Evolutionary conservation across 2,797 vertebrate genomes (phyloP), one percentile per base, ranked within the genome.

Genomic region (Paedocypris micromegethes): DNA sequence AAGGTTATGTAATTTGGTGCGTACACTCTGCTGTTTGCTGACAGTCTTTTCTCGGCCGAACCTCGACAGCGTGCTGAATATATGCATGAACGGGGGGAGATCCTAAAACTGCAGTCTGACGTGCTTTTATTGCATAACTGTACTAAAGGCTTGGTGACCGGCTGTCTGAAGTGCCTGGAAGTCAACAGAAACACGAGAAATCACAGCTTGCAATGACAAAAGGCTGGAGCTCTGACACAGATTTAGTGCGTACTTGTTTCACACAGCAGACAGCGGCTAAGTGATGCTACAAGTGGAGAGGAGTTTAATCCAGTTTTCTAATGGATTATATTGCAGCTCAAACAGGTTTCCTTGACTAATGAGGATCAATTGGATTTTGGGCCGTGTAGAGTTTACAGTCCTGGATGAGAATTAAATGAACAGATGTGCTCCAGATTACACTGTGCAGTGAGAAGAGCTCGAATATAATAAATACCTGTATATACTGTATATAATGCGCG

Each of bases 71-170:
- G 4, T 55, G 48, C 45, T 59, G 66, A 44, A 65, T 53, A 65
- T 45, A 57, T 70, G 9, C 41, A 45, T 7, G 41, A 41, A 38
- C 7, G 4, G 50, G 49, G 45, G 56, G 48, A 64, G 48, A 5
- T 46, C 52, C 42, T 38, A 9, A 54, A 63, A 9, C 59, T 68
- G 71, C 58, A 73, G 53, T 9, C 71, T 63, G 52, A 53, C 41
- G 48, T 50, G 45, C 53, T 51, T 53, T 51, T 50, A 73, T 63
- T 68, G 43, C 65, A 62, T 72, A 67, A 72, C 71, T 72, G 64
- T 37, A 57, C 46, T 58, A 46, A 38, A 53, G 38, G 57, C 66
- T 57, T 2, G 8, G 49, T 23, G 57, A 52, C 55, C 41, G 23
- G 8, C 57, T 63, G 45, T 64, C 59, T 70, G 6, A 55, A 70